Percentiles rank a stretch among this genome's conserved stretches.
Evolutionary conservation across 2,113 vertebrate genomes (phyloP).

Genomic region (Lepus americanus): DNA sequence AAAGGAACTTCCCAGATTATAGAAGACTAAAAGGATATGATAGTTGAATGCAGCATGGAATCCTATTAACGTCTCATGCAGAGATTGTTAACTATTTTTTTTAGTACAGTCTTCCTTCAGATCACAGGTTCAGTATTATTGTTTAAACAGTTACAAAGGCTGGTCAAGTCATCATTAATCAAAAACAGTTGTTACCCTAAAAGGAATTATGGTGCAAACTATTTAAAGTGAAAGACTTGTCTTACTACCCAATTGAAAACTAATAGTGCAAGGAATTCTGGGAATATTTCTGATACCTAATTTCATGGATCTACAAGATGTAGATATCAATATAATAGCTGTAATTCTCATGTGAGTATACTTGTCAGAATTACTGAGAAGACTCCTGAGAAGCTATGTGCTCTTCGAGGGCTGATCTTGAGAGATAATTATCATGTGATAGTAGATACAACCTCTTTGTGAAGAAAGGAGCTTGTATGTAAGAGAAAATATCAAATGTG

Average conservation of each 20-base stretch:
- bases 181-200: background rate
- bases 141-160: background rate
- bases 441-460: background rate
- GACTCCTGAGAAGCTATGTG: background rate
- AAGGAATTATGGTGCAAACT: background rate
- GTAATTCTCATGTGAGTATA: background rate
- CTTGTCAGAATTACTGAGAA: constrained; percentile 8
- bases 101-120: background rate
- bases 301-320: background rate
- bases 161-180: background rate
- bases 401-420: background rate
- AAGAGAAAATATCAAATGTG: background rate
- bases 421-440: background rate
- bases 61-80: background rate
- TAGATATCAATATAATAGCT: background rate
- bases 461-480: background rate
- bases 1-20: background rate
- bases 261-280: background rate
- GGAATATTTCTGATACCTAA: background rate
- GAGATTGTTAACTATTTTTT: background rate
- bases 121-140: background rate
- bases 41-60: accelerated
- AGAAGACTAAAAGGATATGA: background rate
- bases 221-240: background rate
- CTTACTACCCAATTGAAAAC: background rate